Base-by-base conservation (phyloP, 2,113 vertebrate species). In the Zosterops lateralis region DNA sequence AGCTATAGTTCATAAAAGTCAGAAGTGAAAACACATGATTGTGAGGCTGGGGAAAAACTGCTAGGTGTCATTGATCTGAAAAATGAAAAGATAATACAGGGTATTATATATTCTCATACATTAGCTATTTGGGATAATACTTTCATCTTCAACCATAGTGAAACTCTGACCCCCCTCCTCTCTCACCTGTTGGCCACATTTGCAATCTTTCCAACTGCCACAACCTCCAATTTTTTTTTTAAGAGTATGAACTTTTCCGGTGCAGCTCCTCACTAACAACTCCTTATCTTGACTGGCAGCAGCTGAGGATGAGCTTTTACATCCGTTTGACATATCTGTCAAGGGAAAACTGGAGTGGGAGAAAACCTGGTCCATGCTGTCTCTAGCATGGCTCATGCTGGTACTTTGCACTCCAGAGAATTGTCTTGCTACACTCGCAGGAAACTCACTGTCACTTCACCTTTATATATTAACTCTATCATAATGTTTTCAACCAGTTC, bases 21-120 rank as follows among this genome's bases (percentile, higher is more conserved):
- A 71, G 47, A 87, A 93, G n/a, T 90, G 84, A 96, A 97, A 95
- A 90, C 75, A 91, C 44, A 93, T 93, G 87, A 93, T 89, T 9
- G 4, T 85, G 51, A 83, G 44, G 21, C 77, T 90, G 42, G 44
- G 34, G 70, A 62, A 78, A 93, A 60, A 80, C 77, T 84, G 76
- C 51, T 96, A 85, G 47, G 47, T 89, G 29, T 74, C 66, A 74
- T 47, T 78, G 94, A 91, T 84, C 74, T 93, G 80, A 93, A 84
- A 91, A 92, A 89, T 73, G 36, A 58, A 90, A 90, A 82, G 70
- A 75, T 58, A 57, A 45, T 67, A 65, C 24, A 53, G 32, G 29
- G 67, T 84, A 64, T 94, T 84, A 19, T 72, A 45, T 57, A 86
- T 84, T 74, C 84, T 90, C 48, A 92, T 22, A 20, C 36, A 72